A percentile compares a stretch with the other conserved stretches of the same genome.
Conservation (phyloP, 2,888 invertebrate genomes). For the Noctuana brunneofusca region DNA sequence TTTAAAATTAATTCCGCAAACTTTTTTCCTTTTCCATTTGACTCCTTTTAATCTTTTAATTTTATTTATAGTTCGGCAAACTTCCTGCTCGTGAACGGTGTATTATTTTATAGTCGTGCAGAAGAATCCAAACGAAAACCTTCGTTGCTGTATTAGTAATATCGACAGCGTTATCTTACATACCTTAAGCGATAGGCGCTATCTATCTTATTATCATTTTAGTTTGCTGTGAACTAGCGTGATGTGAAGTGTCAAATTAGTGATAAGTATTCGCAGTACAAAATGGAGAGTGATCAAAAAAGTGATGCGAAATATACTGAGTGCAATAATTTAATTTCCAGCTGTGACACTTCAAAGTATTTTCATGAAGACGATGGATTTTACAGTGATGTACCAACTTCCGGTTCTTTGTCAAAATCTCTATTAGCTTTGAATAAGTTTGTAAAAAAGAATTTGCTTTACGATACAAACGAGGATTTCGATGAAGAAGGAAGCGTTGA, state of each 20-base stretch:
- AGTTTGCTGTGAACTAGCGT: constrained; percentile 52
- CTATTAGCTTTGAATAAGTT: constrained; percentile 71
- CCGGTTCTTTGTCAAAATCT: constrained; percentile 67
- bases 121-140: constrained; percentile 15
- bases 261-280: constrained; percentile 43
- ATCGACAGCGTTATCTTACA: constrained; percentile 61
- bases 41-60: no score
- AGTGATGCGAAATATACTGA: constrained; percentile 40
- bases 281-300: constrained; percentile 50
- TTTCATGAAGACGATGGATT: constrained; percentile 66
- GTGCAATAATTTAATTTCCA: neutral
- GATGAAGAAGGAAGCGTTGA: constrained; percentile 52
- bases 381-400: constrained; percentile 65
- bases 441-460: constrained; percentile 71
- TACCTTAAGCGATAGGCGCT: constrained; percentile 56
- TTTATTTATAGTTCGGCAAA: constrained; percentile 65
- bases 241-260: constrained; percentile 49
- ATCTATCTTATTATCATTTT: constrained; percentile 51
- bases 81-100: constrained; percentile 58
- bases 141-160: constrained; percentile 42
- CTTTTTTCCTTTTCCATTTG: no score
- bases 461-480: constrained; percentile 57
- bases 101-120: constrained; percentile 39
- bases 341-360: constrained; percentile 24
- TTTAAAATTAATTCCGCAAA: no score